phyloP scores from a whole-genome alignment of 92 coral and sea anemone genomes.

The Chrysogorgia sp. region DNA sequence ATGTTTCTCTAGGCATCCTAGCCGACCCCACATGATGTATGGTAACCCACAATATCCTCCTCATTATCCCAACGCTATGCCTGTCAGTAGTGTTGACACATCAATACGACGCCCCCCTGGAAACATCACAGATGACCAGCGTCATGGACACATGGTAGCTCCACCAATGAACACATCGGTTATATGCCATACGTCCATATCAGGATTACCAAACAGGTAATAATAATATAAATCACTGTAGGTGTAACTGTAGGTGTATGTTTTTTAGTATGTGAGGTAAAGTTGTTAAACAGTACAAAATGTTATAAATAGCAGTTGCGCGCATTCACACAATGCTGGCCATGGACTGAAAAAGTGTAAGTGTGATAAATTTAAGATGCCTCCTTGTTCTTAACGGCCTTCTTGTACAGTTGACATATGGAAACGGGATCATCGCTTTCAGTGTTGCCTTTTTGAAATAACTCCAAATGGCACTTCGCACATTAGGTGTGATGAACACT shows the following conservation, averaged over 20 bases:
- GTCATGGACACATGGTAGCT: slow-evolving; percentile 79
- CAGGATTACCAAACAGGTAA: slow-evolving; percentile 81
- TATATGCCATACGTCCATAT: slow-evolving; percentile 76
- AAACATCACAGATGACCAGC: slow-evolving; percentile 83
- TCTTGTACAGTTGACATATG: too few species aligned
- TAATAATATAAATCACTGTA: background rate
- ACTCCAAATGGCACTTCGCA: too few species aligned
- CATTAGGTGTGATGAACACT: too few species aligned
- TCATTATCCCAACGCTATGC: slow-evolving; percentile 84
- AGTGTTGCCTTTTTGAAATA: too few species aligned
- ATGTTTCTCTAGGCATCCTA: slow-evolving; percentile 79
- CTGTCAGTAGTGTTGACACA: slow-evolving; percentile 83
- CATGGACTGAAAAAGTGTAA: too few species aligned
- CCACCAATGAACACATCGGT: slow-evolving; percentile 97
- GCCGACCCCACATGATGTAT: slow-evolving; percentile 62
- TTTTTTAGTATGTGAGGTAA: too few species aligned
- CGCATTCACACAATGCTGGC: too few species aligned
- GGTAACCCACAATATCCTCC: slow-evolving; percentile 80
- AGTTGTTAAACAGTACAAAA: too few species aligned
- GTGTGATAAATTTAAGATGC: too few species aligned
- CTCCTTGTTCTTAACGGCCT: too few species aligned
- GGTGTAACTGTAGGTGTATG: background rate
- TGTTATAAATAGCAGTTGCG: too few species aligned
- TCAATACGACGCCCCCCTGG: slow-evolving; percentile 84
- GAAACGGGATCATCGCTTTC: too few species aligned